Percentiles rank a stretch among this genome's conserved stretches.
These are phyloP conservation scores for Pluvialis apricaria DNA, from an alignment of 2,113 vertebrate genomes.

Conservation along the genomic window DNA sequence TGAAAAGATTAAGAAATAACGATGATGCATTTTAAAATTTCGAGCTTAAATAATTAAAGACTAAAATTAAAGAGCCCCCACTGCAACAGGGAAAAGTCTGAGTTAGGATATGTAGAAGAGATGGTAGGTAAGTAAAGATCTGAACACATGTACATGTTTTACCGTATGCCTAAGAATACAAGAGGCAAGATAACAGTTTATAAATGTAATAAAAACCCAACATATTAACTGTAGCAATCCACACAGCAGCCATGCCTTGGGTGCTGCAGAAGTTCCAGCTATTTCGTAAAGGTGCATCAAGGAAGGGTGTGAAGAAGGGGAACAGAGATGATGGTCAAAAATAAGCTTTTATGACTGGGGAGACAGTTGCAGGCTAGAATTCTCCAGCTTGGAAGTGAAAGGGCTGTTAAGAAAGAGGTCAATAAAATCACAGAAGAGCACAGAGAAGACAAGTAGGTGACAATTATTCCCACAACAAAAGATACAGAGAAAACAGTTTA, in stretches of 20 bases:
- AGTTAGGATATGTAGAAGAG: neutral
- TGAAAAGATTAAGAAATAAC: neutral
- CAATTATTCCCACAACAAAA: neutral
- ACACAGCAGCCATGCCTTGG: neutral
- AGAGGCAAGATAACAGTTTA: neutral
- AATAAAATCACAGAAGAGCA: neutral
- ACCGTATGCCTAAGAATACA: neutral
- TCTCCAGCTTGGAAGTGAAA: neutral
- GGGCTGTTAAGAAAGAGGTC: neutral
- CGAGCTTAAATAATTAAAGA: neutral
- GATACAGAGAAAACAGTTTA: neutral
- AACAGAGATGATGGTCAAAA: neutral
- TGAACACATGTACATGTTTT: neutral
- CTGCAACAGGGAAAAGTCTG: neutral
- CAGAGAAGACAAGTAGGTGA: neutral
- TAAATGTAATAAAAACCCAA: neutral
- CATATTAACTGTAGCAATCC: neutral
- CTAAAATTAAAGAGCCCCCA: neutral
- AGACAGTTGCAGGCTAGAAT: neutral
- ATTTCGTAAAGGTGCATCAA: neutral
- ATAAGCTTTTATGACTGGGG: neutral
- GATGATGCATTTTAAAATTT: neutral
- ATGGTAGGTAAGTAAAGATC: neutral
- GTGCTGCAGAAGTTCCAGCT: neutral
- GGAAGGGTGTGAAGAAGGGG: neutral